Conservation (phyloP, 2,113 vertebrate species). For the Corythaeola cristata region DNA sequence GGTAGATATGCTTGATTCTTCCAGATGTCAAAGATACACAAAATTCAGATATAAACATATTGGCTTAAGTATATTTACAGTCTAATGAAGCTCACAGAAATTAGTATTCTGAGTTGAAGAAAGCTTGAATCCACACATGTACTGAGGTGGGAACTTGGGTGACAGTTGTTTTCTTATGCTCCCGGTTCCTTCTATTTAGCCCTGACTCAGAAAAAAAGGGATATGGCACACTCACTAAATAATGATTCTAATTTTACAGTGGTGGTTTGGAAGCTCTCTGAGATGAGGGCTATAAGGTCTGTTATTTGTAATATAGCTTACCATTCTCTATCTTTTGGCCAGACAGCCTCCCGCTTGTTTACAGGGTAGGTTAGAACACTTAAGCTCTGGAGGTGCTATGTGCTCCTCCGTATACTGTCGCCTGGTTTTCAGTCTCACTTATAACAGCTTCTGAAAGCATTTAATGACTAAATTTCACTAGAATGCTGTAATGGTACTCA, state of each 20-base stretch:
- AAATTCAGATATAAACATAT: neutral
- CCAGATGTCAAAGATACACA: neutral
- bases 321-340: neutral
- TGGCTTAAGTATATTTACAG: neutral
- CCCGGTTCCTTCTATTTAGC: neutral
- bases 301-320: neutral
- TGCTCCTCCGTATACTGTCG: neutral
- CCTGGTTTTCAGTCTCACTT: neutral
- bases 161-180: neutral
- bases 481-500: neutral
- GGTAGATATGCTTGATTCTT: neutral
- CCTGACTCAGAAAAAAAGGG: neutral
- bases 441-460: neutral
- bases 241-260: neutral
- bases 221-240: fast-evolving
- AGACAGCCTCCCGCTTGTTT: neutral
- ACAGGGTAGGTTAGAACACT: neutral
- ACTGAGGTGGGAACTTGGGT: neutral
- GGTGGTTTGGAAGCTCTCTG: neutral
- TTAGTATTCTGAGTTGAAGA: neutral
- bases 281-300: neutral
- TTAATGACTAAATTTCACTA: neutral
- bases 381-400: neutral
- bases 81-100: neutral
- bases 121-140: neutral